Evolutionary conservation across 2,888 invertebrate genomes (phyloP).

Genomic region (Eristalis tenax): DNA sequence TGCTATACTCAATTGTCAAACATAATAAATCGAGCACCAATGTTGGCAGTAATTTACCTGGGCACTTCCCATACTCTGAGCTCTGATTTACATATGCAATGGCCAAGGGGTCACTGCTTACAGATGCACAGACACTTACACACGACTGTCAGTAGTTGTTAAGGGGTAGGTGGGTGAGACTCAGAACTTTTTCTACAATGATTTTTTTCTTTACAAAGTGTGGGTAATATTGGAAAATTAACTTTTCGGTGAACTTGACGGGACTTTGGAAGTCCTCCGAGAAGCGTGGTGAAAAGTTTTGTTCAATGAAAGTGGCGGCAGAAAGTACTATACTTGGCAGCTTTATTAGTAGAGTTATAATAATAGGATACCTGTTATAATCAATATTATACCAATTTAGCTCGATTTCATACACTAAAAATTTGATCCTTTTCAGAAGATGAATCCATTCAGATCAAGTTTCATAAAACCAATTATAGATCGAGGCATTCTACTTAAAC

Average conservation of each 20-base stretch:
- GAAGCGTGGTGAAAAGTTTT: slow-evolving; percentile 19
- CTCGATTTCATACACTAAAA: too few relatives aligned
- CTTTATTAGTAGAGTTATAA: background rate
- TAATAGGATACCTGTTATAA: too few relatives aligned
- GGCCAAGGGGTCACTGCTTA: background rate
- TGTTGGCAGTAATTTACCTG: slow-evolving; percentile 39
- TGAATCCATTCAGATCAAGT: too few relatives aligned
- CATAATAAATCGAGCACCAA: slow-evolving; percentile 57
- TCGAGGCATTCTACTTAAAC: too few relatives aligned
- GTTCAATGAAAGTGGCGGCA: background rate
- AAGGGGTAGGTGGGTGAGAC: slow-evolving; percentile 2
- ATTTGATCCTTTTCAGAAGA: too few relatives aligned
- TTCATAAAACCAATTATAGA: too few relatives aligned
- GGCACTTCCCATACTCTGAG: slow-evolving; percentile 26
- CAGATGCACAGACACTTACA: background rate
- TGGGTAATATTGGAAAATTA: slow-evolving; percentile 30
- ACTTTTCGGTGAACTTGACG: background rate
- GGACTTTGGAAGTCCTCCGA: background rate
- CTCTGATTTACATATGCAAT: slow-evolving; percentile 38
- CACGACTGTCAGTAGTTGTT: background rate
- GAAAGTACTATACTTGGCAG: background rate
- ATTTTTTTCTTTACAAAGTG: background rate
- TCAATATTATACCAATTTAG: too few relatives aligned
- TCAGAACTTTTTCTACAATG: background rate
- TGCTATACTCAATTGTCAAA: slow-evolving; percentile 43